These are phyloP conservation scores for Carassius gibelio DNA, from an alignment of 2,113 vertebrate species.

Conservation along the genomic window DNA sequence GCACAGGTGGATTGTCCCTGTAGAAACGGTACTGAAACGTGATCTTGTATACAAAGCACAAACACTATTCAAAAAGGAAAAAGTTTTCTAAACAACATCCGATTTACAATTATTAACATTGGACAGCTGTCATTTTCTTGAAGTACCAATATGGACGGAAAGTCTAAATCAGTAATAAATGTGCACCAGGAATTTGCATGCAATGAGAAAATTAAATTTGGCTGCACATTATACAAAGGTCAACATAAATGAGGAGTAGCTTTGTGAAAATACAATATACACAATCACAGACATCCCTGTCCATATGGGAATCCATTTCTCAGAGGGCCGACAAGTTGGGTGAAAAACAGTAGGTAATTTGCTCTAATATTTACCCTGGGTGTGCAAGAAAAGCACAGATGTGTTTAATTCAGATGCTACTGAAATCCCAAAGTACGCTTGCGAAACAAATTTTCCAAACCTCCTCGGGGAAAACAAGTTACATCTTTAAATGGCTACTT, in stretches of 20 bases:
- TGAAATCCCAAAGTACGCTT: background rate
- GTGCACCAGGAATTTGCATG: background rate
- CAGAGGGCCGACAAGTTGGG: background rate
- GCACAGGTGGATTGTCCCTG: background rate
- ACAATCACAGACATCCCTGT: background rate
- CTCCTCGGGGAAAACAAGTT: background rate
- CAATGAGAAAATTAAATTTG: background rate
- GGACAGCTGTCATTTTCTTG: background rate
- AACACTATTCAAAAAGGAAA: background rate
- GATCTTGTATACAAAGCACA: background rate
- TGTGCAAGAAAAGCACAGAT: background rate
- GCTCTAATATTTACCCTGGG: background rate
- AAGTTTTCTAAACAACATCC: background rate
- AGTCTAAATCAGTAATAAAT: background rate
- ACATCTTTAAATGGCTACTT: conserved; percentile 7
- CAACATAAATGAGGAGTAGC: background rate
- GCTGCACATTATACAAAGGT: background rate
- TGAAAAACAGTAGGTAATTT: conserved; percentile 11
- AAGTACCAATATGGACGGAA: background rate
- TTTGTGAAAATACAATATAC: background rate
- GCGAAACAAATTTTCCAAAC: background rate
- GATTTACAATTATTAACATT: background rate
- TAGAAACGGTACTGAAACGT: background rate
- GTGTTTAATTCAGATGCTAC: background rate
- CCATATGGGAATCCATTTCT: background rate